A percentile compares a stretch with the other conserved stretches of the same genome.
Conservation (phyloP, 2,797 vertebrate species). For the Galagoides demidoff region DNA sequence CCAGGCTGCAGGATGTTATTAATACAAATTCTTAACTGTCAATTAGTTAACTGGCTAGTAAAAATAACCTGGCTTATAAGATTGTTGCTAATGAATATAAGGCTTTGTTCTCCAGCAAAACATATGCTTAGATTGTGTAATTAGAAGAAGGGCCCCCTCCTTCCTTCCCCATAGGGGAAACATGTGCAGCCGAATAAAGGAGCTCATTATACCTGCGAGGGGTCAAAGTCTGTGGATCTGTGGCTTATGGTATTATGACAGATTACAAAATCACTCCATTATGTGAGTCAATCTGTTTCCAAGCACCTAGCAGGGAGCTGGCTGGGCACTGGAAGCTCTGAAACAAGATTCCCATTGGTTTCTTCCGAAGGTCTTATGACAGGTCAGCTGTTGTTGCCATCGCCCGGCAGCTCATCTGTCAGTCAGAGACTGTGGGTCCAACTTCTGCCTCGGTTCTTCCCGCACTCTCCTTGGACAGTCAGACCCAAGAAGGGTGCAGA, state of each 20-base stretch:
- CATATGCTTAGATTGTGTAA: conserved; percentile 92
- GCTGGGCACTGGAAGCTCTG: conserved; percentile 84
- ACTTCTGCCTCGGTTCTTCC: conserved; percentile 88
- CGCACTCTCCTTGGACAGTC: conserved; percentile 84
- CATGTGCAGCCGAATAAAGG: conserved; percentile 92
- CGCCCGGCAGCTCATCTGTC: conserved; percentile 90
- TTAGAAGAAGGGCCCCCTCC: conserved; percentile 86
- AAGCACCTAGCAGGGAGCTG: conserved; percentile 87
- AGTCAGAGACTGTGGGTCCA: conserved; percentile 91
- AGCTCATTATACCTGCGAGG: conserved; percentile 96
- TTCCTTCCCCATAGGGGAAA: conserved; percentile 83
- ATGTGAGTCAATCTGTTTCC: conserved; percentile 93
- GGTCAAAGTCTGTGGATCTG: conserved; percentile 97
- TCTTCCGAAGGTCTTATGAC: conserved; percentile 90
- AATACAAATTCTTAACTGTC: conserved; percentile 89
- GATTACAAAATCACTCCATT: conserved; percentile 98
- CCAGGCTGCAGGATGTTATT: conserved; percentile 85
- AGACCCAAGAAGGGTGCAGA: conserved; percentile 72
- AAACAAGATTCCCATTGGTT: conserved; percentile 85
- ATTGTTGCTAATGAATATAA: conserved; percentile 93
- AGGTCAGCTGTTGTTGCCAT: conserved; percentile 96
- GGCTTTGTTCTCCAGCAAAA: conserved; percentile 95
- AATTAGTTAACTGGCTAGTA: conserved; percentile 93
- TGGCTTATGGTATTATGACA: conserved; percentile 96
- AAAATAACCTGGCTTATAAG: conserved; percentile 91